Evolutionary conservation across 2,113 vertebrate species (phyloP).

Genomic region (Colistium nudipinnis): DNA sequence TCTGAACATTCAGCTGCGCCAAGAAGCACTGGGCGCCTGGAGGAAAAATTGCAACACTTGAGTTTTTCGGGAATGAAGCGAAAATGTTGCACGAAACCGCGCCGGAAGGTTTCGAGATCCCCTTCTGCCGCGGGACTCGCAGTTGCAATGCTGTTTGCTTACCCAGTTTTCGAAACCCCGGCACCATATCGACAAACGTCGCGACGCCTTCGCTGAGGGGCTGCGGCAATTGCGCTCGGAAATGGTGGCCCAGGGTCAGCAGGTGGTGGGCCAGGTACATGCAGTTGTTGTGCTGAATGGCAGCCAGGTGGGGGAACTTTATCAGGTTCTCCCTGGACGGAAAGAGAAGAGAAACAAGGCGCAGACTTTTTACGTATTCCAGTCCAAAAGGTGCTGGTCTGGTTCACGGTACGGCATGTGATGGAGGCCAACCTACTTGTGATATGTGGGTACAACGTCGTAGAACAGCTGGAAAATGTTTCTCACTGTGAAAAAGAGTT

Average conservation of each 20-base stretch:
- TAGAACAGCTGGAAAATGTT: constrained; percentile 98
- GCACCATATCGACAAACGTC: constrained; percentile 96
- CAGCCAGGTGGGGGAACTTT: constrained; percentile 94
- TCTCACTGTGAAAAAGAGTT: constrained; percentile 93
- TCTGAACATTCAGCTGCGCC: constrained; percentile 91
- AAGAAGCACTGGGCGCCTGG: constrained; percentile 90
- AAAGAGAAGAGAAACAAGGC: not conserved
- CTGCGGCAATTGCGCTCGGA: constrained; percentile 81
- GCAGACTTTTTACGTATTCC: not conserved
- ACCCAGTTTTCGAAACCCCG: constrained; percentile 93
- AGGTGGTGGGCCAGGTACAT: constrained; percentile 97
- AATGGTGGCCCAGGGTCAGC: constrained; percentile 94
- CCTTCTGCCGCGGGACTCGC: too few relatives aligned
- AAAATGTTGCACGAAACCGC: not conserved
- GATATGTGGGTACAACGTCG: constrained; percentile 95
- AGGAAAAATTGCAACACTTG: not conserved
- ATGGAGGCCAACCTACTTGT: constrained; percentile 85
- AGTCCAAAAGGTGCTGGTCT: not conserved
- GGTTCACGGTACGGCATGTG: rapidly evolving
- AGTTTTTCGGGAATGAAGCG: not conserved
- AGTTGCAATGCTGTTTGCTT: constrained; percentile 19
- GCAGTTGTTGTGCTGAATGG: constrained; percentile 99
- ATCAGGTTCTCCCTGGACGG: constrained; percentile 90
- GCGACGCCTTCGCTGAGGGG: constrained; percentile 84
- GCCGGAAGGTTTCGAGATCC: not conserved